These are phyloP conservation scores for Mellivora capensis DNA, from an alignment of 2,113 vertebrate genomes.

Conservation along the genomic window DNA sequence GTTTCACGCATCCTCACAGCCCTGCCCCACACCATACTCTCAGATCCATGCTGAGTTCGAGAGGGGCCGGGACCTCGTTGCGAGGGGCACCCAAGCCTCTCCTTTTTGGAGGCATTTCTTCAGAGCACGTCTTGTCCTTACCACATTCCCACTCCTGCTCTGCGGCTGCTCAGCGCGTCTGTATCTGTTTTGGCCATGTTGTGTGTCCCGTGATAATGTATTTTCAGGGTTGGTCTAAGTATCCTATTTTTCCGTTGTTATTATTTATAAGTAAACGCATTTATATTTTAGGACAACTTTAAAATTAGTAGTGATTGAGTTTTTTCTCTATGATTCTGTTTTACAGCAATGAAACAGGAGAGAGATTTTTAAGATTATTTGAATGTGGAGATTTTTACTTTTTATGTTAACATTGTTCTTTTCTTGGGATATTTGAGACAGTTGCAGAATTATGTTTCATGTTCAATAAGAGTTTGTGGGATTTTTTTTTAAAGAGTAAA, in stretches of 20 bases:
- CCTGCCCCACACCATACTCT: background rate
- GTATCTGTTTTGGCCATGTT: background rate
- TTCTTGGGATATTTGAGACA: background rate
- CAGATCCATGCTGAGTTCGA: background rate
- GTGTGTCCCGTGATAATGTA: background rate
- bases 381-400: conserved; percentile 7
- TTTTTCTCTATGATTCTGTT: conserved; percentile 16
- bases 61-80: background rate
- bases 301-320: background rate
- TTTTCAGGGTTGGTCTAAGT: background rate
- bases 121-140: background rate
- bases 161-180: background rate
- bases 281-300: background rate
- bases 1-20: accelerated
- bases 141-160: background rate
- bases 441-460: conserved; percentile 5
- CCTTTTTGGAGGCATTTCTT: background rate
- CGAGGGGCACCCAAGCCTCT: background rate
- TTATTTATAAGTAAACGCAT: background rate
- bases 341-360: background rate
- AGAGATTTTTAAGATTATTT: background rate
- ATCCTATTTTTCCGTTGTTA: background rate
- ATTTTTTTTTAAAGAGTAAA: background rate
- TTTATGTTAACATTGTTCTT: conserved; percentile 14
- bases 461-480: conserved; percentile 7